Conservation (phyloP, 2,888 invertebrate genomes). For the Cheilosia soror region DNA sequence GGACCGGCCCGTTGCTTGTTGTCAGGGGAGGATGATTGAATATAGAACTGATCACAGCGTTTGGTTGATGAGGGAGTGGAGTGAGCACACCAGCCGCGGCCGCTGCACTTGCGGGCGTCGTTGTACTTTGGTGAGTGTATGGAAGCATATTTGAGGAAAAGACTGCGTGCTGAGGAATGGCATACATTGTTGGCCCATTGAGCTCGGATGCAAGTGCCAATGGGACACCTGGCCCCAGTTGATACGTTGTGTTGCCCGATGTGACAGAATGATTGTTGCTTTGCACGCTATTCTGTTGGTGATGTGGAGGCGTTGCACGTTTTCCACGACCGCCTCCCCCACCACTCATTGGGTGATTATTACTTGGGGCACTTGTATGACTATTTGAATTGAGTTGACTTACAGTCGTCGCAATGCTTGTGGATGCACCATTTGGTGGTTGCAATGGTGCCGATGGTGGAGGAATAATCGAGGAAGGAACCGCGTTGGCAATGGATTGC, state of each 20-base stretch:
- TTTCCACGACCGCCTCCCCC: constrained; percentile 80
- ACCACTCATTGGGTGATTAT: constrained; percentile 75
- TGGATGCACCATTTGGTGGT: constrained; percentile 77
- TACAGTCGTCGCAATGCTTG: constrained; percentile 68
- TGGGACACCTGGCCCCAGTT: constrained; percentile 78
- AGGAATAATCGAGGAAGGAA: constrained; percentile 80
- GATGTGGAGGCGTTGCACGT: constrained; percentile 80
- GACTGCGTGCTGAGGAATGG: constrained; percentile 82
- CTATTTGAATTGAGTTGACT: constrained; percentile 71
- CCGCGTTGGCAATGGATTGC: constrained; percentile 79
- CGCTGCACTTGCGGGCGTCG: constrained; percentile 77
- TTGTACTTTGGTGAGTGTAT: constrained; percentile 79
- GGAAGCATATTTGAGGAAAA: constrained; percentile 83
- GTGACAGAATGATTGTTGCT: constrained; percentile 64
- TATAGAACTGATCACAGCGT: constrained; percentile 82
- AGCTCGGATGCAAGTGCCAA: constrained; percentile 77
- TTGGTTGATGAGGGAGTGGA: constrained; percentile 79
- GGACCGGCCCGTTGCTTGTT: constrained; percentile 73
- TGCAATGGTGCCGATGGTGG: constrained; percentile 77
- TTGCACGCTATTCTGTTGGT: constrained; percentile 76
- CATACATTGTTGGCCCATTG: constrained; percentile 81
- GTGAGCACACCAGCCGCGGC: constrained; percentile 78
- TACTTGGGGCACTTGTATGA: constrained; percentile 74
- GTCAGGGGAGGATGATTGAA: constrained; percentile 77
- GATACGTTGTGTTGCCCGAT: constrained; percentile 80